Conservation (phyloP, 2,113 vertebrate species). For the Acrocephalus arundinaceus region DNA sequence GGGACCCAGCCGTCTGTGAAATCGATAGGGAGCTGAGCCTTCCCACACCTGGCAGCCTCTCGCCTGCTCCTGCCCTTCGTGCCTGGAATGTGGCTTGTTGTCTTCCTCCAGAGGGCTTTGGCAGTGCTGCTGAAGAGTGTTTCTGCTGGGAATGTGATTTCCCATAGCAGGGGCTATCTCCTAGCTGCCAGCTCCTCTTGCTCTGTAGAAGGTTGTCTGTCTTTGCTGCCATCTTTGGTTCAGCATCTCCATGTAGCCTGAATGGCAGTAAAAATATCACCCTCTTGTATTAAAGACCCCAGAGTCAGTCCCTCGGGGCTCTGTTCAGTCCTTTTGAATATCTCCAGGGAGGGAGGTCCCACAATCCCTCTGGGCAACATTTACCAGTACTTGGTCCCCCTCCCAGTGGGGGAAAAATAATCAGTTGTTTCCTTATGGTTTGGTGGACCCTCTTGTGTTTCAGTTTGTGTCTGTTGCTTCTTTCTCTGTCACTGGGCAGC, state of each 20-base stretch:
- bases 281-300: not conserved
- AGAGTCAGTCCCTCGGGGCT: not conserved
- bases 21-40: not conserved
- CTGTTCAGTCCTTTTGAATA: not conserved
- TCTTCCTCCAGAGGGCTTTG: not conserved
- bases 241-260: not conserved
- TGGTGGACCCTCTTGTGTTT: not conserved
- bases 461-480: not conserved
- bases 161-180: not conserved
- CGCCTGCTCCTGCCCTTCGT: rapidly evolving
- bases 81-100: not conserved
- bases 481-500: not conserved
- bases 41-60: not conserved
- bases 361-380: not conserved
- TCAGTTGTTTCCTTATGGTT: not conserved
- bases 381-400: not conserved
- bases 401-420: not conserved
- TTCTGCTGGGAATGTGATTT: not conserved
- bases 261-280: not conserved
- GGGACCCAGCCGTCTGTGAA: not conserved
- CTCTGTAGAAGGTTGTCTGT: not conserved
- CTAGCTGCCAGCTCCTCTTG: not conserved
- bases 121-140: not conserved
- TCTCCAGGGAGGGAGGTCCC: not conserved
- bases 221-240: not conserved